phyloP scores from a whole-genome alignment of 1,140 invertebrate genomes.

The Maconellicoccus hirsutus region DNA sequence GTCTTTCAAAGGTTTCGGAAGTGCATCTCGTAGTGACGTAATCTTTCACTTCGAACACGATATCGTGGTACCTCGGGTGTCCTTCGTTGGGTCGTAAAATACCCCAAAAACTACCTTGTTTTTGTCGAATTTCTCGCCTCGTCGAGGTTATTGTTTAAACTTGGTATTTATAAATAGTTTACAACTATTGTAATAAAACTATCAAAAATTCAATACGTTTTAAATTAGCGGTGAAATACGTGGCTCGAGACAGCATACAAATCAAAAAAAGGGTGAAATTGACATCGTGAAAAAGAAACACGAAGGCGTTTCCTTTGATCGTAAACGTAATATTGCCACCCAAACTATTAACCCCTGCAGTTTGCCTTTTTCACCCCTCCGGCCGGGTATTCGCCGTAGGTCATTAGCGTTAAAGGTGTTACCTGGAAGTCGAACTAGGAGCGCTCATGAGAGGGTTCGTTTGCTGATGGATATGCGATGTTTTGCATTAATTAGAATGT shows the following conservation, averaged over 20 bases:
- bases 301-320: conserved; percentile 2
- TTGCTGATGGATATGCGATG: too few species aligned
- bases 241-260: neutral
- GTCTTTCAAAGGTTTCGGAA: too few species aligned
- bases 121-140: too few species aligned
- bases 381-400: neutral
- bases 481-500: too few species aligned
- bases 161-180: too few species aligned
- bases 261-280: neutral
- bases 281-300: neutral
- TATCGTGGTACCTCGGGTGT: too few species aligned
- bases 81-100: too few species aligned
- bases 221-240: neutral
- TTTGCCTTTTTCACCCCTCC: neutral
- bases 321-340: neutral
- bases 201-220: conserved; percentile 1
- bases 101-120: too few species aligned
- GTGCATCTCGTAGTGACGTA: too few species aligned
- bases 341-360: neutral
- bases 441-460: too few species aligned
- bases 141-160: too few species aligned
- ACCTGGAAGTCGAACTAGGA: neutral
- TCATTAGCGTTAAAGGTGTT: neutral
- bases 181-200: neutral
- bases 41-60: too few species aligned